Percentiles rank a stretch among this genome's conserved stretches.
phyloP scores from a whole-genome alignment of 92 coral and sea anemone genomes.

The Zoanthus sansibaricus region DNA sequence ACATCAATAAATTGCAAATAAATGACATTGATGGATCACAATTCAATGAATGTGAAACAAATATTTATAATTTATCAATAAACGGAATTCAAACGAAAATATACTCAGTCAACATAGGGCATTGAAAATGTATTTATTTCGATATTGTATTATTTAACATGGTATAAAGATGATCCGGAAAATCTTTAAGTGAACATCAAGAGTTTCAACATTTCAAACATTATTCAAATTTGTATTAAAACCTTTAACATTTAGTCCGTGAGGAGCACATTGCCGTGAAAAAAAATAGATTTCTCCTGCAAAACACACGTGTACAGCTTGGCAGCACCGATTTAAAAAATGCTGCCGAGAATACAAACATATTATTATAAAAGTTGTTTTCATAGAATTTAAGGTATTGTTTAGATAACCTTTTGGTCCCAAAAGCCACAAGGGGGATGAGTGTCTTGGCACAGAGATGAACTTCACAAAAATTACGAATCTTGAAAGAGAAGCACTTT shows the following conservation, averaged over 20 bases:
- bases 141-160: constrained; percentile 28
- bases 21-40: not conserved
- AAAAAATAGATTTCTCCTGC: not conserved
- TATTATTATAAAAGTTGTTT: not conserved
- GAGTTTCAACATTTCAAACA: not conserved
- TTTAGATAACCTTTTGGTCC: not conserved
- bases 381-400: not conserved
- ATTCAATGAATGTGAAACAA: not conserved
- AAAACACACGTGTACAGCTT: not conserved
- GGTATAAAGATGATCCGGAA: not conserved
- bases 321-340: not conserved
- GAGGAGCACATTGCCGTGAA: not conserved
- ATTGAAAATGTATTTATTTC: constrained; percentile 26
- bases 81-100: constrained; percentile 21
- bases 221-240: not conserved
- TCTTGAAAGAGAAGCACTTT: constrained; percentile 14
- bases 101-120: not conserved
- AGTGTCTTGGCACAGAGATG: not conserved
- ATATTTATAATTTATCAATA: constrained; percentile 32
- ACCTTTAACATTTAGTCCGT: not conserved
- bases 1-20: not conserved
- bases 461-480: not conserved
- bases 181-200: not conserved
- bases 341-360: not conserved
- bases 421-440: not conserved